phyloP scores from a whole-genome alignment of 2,113 vertebrate species.

The Bagarius yarrelli region DNA sequence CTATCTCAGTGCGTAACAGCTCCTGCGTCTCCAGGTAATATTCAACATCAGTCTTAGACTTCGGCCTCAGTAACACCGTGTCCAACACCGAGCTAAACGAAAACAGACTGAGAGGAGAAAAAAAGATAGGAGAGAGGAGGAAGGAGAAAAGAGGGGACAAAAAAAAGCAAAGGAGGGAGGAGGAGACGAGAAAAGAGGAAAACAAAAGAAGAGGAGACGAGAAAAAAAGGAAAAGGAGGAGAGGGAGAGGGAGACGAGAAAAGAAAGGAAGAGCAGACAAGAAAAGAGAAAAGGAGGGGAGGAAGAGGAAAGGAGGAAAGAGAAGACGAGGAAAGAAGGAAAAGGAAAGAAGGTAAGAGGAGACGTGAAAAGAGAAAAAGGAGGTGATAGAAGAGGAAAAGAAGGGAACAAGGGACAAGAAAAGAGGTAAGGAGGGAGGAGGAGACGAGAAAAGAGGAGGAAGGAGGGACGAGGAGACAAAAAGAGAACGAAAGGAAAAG shows the following conservation, averaged over 20 bases:
- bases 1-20: slow-evolving; percentile 92
- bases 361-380: neutral
- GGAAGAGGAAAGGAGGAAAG: too few relatives aligned
- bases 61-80: slow-evolving; percentile 92
- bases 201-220: neutral
- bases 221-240: neutral
- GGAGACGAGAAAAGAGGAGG: slow-evolving; percentile 75
- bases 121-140: neutral
- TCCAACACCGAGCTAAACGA: slow-evolving; percentile 97
- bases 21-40: slow-evolving; percentile 97
- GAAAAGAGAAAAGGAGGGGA: neutral
- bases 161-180: neutral
- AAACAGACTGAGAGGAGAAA: slow-evolving; percentile 79
- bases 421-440: too few relatives aligned
- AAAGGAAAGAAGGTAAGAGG: neutral
- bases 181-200: neutral
- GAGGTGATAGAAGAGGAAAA: slow-evolving; percentile 72
- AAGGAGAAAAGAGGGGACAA: neutral
- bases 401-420: neutral
- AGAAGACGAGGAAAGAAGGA: neutral
- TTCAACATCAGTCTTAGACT: slow-evolving; percentile 93
- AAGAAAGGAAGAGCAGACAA: neutral
- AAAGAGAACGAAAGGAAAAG: slow-evolving; percentile 86
- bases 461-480: too few relatives aligned
- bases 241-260: neutral